Base-by-base conservation (phyloP, 2,888 invertebrate genomes). In the Hesperia comma region DNA sequence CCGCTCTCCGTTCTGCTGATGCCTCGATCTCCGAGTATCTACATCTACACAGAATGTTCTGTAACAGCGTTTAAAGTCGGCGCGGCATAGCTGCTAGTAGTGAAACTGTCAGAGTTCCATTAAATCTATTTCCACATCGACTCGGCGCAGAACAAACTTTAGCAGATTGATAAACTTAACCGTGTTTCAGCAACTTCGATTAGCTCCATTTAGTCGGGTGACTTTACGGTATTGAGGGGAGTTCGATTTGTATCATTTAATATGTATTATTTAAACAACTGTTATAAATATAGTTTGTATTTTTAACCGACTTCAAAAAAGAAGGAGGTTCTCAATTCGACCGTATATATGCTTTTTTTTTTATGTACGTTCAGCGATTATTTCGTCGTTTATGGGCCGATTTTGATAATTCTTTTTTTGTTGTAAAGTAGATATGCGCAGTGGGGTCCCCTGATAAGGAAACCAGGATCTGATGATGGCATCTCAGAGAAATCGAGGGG, bases 111-210 rank as follows among this genome's bases (percentile, higher is more conserved):
- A 8, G 15, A 53, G 51, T 58, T 53, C 58, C 64, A 58, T 58
- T 58, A 58, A 43, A 53, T 51, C 58, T 64, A 64, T 64, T 64
- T 64, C 63, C 51, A 57, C 40, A 49, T 57, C 58, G 41, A 57
- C 32, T 64, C 51, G 32, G 58, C 49, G 7, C 64, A 10, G 21
- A 56, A 63, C 57, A 32, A 58, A 57, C 41, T 64, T 63, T 49
- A 26, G 21, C 57, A 40, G 46, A 58, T 51, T 41, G 64, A 51
- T 51, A 43, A 58, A 41, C 49, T 51, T 51, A 40, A 51, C 21
- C 51, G 56, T 63, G 57, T 69, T 68, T 63, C 40, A 41, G 58
- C 58, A 46, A 58, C 21, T 58, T 58, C 43, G 33, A 60, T 60
- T 49, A 46, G 46, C 33, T 46, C 32, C 32, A 43, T 60, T 53